Percentiles rank a stretch among this genome's conserved stretches.
Conservation (phyloP, 2,113 vertebrate genomes). For the Rhinogobius similis region DNA sequence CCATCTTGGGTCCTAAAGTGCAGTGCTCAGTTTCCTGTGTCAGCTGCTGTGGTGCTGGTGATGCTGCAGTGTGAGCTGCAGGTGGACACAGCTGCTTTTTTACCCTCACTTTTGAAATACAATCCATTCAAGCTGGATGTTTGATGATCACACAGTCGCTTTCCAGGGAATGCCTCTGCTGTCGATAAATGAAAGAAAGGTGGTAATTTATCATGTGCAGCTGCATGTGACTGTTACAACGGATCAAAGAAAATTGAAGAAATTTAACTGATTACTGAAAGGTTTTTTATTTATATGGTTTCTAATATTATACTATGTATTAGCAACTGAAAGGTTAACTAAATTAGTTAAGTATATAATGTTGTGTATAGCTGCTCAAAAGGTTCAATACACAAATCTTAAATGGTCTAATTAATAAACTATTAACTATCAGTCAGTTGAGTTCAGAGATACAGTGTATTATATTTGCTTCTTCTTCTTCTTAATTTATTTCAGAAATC, state of each 20-base stretch:
- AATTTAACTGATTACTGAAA: neutral
- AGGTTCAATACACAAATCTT: too few species aligned
- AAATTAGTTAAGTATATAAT: neutral
- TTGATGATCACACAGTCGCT: constrained; percentile 17
- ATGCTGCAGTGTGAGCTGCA: constrained; percentile 44
- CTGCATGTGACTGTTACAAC: neutral
- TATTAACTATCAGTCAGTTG: too few species aligned
- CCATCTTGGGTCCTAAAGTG: constrained; percentile 60
- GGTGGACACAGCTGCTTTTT: constrained; percentile 20
- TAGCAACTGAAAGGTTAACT: too few species aligned
- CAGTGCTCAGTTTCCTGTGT: constrained; percentile 56
- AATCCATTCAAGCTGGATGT: constrained; percentile 32
- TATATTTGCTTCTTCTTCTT: too few species aligned
- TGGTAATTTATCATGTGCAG: neutral
- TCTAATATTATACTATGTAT: too few species aligned
- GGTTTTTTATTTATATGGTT: too few species aligned
- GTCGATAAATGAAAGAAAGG: constrained; percentile 15
- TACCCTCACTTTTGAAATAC: constrained; percentile 16
- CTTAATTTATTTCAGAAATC: too few species aligned
- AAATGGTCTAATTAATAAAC: too few species aligned
- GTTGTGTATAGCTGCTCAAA: neutral
- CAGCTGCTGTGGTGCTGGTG: constrained; percentile 30
- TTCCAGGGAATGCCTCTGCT: constrained; percentile 30
- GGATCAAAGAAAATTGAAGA: neutral
- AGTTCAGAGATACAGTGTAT: too few species aligned